phyloP scores from a whole-genome alignment of 37 sponge, comb jelly and placozoan species.

The Spongilla lacustris region DNA sequence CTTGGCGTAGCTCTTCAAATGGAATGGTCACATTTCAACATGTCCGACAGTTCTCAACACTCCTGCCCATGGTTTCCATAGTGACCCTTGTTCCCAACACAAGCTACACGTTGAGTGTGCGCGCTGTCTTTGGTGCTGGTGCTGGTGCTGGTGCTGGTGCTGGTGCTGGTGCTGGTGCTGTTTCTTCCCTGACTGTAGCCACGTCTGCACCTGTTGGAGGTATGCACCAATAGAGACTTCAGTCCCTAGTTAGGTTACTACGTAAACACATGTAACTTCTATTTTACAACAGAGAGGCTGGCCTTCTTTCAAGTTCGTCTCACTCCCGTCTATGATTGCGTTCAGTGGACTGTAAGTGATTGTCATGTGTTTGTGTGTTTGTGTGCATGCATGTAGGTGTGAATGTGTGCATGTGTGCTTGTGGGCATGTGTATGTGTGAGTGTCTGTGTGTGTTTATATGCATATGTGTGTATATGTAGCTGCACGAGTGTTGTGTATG shows the following conservation, averaged over 20 bases:
- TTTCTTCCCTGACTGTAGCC: background rate
- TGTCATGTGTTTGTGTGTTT: background rate
- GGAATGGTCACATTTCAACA: background rate
- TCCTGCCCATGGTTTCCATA: background rate
- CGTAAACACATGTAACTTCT: no score
- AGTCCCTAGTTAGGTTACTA: no score
- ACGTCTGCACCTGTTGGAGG: conserved; percentile 10
- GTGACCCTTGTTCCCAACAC: conserved; percentile 21
- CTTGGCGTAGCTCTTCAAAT: background rate
- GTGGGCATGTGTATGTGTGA: no score
- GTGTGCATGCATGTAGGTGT: no score
- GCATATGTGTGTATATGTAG: no score
- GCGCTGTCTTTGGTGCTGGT: conserved; percentile 14
- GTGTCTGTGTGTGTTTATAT: no score
- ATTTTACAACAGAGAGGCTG: conserved; percentile 13
- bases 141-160: background rate
- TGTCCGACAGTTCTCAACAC: background rate
- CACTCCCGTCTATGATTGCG: conserved; percentile 15
- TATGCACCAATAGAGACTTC: background rate
- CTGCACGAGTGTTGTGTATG: no score
- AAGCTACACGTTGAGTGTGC: conserved; percentile 28
- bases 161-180: background rate
- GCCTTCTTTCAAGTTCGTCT: conserved; percentile 30
- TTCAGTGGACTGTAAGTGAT: conserved; percentile 24
- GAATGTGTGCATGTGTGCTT: no score